A percentile compares a stretch with the other conserved stretches of the same genome.
Conservation (phyloP, 2,113 vertebrate genomes). For the Microtus montanus region DNA sequence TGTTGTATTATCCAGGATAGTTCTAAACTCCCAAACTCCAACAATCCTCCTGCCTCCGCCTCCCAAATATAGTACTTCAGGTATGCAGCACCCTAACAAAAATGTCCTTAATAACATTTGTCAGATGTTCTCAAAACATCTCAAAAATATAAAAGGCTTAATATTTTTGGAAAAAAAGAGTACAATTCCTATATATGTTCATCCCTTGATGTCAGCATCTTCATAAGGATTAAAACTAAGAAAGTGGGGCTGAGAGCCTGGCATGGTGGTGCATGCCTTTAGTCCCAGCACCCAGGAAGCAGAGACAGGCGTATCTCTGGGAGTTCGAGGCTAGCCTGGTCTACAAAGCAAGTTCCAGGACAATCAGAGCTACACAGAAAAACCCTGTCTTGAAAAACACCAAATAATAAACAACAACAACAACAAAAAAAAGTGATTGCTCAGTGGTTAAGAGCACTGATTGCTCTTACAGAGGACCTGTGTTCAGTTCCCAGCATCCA, state of each 20-base stretch:
- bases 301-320: neutral
- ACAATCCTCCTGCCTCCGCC: neutral
- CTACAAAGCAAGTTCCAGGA: neutral
- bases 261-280: neutral
- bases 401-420: neutral
- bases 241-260: neutral
- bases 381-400: neutral
- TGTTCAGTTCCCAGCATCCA: neutral
- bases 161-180: neutral
- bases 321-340: neutral
- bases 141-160: neutral
- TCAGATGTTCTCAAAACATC: neutral
- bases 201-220: slow-evolving; percentile 15
- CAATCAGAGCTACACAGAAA: neutral
- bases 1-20: neutral
- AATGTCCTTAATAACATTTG: slow-evolving; percentile 22
- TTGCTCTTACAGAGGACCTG: neutral
- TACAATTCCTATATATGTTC: slow-evolving; percentile 5
- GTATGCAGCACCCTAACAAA: neutral
- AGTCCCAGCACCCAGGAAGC: neutral
- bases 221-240: slow-evolving; percentile 1
- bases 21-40: neutral
- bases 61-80: neutral
- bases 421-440: neutral
- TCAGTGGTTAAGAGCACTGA: neutral